Conservation (phyloP, 2,797 vertebrate genomes). For the Enteromius viviparus region DNA sequence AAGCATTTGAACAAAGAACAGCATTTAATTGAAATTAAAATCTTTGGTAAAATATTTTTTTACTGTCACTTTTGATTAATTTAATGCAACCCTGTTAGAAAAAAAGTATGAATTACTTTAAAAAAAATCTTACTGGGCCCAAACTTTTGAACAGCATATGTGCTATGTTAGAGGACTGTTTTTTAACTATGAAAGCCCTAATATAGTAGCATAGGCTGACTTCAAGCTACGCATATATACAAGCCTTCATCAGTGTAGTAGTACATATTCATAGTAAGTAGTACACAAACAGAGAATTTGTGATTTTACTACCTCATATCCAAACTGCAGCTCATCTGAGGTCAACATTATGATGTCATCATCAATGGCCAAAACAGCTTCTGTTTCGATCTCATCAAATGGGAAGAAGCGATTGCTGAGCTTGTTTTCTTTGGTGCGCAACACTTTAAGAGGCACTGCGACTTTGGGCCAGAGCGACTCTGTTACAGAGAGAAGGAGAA, state of each 20-base stretch:
- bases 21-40: not conserved
- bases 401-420: conserved; percentile 98
- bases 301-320: conserved; percentile 87
- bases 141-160: not conserved
- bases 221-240: not conserved
- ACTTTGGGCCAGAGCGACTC: conserved; percentile 96
- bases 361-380: conserved; percentile 95
- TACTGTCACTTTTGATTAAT: not conserved
- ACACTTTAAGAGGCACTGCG: conserved; percentile 92
- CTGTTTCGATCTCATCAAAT: conserved; percentile 96
- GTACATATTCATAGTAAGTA: not conserved
- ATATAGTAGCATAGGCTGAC: not conserved
- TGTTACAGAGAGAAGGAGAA: conserved; percentile 61
- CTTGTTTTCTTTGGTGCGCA: conserved; percentile 95
- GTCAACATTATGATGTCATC: conserved; percentile 99
- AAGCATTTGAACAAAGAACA: not conserved
- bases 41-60: not conserved
- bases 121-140: not conserved
- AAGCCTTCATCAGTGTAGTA: not conserved
- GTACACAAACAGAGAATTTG: not conserved
- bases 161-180: not conserved
- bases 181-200: not conserved
- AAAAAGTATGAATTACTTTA: not conserved
- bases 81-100: not conserved
- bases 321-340: conserved; percentile 97